These are phyloP conservation scores for Pseudomyrmex cubaensis DNA, from an alignment of 1,140 invertebrate species.

Conservation along the genomic window DNA sequence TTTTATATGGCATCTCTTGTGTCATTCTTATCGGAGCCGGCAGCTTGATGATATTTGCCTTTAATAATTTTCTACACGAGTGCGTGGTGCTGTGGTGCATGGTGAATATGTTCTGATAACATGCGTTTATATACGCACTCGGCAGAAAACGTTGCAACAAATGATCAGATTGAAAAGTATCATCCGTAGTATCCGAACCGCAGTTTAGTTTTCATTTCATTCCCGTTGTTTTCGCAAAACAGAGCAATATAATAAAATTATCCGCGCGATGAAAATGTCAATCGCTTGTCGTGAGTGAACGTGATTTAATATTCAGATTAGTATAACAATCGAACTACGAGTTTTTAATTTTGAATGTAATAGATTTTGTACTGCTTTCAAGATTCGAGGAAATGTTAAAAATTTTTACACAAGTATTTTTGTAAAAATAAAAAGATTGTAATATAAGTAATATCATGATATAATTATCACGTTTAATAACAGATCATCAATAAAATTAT, in stretches of 20 bases:
- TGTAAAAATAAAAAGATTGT: too few species aligned
- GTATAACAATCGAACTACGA: background rate
- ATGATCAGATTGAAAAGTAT: constrained; percentile 41
- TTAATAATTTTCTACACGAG: too few species aligned
- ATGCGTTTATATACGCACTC: background rate
- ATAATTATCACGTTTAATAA: too few species aligned
- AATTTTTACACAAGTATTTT: too few species aligned
- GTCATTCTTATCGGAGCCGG: too few species aligned
- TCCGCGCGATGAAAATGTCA: constrained; percentile 10
- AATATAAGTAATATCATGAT: too few species aligned
- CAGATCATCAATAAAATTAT: too few species aligned
- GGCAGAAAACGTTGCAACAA: background rate
- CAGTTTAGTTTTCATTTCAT: constrained; percentile 46
- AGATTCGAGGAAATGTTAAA: background rate
- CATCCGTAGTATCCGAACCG: constrained; percentile 8
- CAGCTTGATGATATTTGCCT: too few species aligned
- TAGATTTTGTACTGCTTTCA: background rate
- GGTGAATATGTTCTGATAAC: constrained; percentile 26
- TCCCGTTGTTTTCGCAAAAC: constrained; percentile 31
- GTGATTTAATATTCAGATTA: constrained; percentile 30
- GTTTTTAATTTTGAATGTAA: constrained; percentile 33
- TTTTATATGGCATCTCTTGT: too few species aligned
- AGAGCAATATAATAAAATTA: constrained; percentile 27
- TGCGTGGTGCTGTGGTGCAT: background rate
- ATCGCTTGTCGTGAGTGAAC: background rate